These are phyloP conservation scores for Tokudaia muenninki DNA, from an alignment of 2,797 vertebrate genomes.

Conservation along the genomic window DNA sequence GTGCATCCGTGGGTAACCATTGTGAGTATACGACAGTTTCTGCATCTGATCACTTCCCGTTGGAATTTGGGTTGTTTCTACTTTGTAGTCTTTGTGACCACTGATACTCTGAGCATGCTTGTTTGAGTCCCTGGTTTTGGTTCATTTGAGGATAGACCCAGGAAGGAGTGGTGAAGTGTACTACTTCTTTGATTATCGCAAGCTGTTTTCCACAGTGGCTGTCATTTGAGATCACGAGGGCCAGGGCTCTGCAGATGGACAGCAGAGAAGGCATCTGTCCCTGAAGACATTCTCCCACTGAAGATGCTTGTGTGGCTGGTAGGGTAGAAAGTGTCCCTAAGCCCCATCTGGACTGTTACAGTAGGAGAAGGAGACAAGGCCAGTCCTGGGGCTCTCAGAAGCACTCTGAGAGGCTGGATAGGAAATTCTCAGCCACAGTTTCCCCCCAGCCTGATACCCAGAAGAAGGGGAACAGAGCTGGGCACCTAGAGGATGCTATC, in stretches of 20 bases:
- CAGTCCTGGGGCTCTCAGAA: neutral
- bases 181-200: neutral
- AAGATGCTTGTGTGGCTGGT: neutral
- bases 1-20: neutral
- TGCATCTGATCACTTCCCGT: neutral
- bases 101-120: neutral
- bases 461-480: neutral
- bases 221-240: accelerated
- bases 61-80: neutral
- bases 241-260: neutral
- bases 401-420: neutral
- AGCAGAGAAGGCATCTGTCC: neutral
- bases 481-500: neutral
- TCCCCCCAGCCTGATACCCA: neutral
- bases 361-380: neutral
- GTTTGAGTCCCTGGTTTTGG: neutral
- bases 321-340: neutral
- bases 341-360: neutral
- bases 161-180: neutral
- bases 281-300: neutral
- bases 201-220: neutral
- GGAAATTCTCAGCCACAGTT: neutral
- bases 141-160: neutral
- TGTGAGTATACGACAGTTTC: neutral
- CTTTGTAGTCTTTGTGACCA: neutral